Evolutionary conservation across 2,113 vertebrate species (phyloP).

Genomic region (Perca schrenkii): DNA sequence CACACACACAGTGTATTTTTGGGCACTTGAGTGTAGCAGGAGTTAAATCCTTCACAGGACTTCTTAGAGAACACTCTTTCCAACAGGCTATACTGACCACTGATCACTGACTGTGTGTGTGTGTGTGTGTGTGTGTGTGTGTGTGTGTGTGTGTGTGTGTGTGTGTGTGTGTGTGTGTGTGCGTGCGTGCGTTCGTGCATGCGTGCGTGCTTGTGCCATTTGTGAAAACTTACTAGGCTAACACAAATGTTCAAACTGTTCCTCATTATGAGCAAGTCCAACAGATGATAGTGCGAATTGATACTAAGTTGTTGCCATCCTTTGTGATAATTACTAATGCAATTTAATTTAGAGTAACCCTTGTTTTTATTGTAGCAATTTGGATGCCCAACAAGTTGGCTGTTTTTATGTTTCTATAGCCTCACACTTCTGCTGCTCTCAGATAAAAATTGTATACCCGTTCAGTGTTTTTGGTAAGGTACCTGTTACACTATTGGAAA

Average conservation of each 20-base stretch:
- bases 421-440: not conserved
- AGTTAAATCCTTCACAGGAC: slow-evolving; percentile 23
- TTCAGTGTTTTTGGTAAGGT: not conserved
- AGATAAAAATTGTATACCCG: not conserved
- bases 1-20: not conserved
- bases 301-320: not conserved
- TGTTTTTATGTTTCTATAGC: slow-evolving; percentile 30
- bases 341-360: not conserved
- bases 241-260: not conserved
- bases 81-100: slow-evolving; percentile 23
- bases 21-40: not conserved
- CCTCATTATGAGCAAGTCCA: not conserved
- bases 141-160: not conserved
- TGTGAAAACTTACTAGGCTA: too few relatives aligned
- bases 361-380: not conserved
- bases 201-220: not conserved
- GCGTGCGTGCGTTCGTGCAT: too few relatives aligned
- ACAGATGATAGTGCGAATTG: not conserved
- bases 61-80: slow-evolving; percentile 10
- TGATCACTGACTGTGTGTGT: not conserved
- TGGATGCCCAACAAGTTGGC: not conserved
- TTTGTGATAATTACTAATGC: not conserved
- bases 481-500: not conserved
- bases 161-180: not conserved
- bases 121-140: not conserved